Evolutionary conservation across 2,888 invertebrate species (phyloP).

Genomic region (Pogonocherus hispidulus): DNA sequence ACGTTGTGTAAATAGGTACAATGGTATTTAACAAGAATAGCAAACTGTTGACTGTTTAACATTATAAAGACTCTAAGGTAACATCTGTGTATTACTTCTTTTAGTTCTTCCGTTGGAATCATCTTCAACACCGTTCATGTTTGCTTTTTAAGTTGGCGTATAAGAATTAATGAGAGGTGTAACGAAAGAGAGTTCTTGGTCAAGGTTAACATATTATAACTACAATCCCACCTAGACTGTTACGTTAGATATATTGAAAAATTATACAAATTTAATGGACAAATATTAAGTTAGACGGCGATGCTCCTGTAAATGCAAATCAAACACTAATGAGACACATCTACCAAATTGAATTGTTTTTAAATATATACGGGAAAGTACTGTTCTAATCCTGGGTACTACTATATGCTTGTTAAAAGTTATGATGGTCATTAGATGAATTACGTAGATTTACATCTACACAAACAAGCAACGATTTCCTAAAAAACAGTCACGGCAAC

Average conservation of each 20-base stretch:
- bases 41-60: neutral
- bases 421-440: neutral
- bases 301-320: constrained; percentile 1
- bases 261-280: constrained; percentile 4
- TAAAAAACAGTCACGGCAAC: no score
- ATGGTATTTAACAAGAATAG: neutral
- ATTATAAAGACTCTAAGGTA: neutral
- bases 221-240: neutral
- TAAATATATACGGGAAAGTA: neutral
- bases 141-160: neutral
- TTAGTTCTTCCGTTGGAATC: neutral
- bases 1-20: no score
- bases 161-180: neutral
- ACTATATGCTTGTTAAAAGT: neutral
- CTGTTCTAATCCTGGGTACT: neutral
- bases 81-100: neutral
- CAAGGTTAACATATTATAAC: neutral
- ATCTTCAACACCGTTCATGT: neutral
- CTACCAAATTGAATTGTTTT: constrained; percentile 1
- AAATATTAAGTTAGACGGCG: neutral
- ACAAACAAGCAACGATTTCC: no score
- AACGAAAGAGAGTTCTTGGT: neutral
- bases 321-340: constrained; percentile 4
- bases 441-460: neutral
- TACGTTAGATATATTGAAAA: constrained; percentile 1